These are phyloP conservation scores for Ditula angustiorana DNA, from an alignment of 2,888 invertebrate species.

Conservation along the genomic window DNA sequence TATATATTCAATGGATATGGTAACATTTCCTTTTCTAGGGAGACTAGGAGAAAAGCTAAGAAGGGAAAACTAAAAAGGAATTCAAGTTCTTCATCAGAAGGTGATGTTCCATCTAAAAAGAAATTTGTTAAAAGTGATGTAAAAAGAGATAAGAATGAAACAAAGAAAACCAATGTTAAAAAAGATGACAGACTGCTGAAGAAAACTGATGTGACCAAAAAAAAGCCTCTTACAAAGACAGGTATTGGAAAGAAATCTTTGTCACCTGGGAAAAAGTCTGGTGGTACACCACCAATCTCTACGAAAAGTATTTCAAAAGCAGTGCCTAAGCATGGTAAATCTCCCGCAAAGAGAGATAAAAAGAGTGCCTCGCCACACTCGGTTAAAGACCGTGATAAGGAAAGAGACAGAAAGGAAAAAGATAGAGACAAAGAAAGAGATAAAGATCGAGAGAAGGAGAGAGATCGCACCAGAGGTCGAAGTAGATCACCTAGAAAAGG, in stretches of 20 bases:
- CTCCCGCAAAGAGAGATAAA: conserved; percentile 74
- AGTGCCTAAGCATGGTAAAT: conserved; percentile 75
- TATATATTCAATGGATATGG: too few relatives aligned
- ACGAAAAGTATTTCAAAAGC: conserved; percentile 73
- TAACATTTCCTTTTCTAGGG: conserved; percentile 57
- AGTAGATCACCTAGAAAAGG: conserved; percentile 80
- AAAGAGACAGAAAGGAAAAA: conserved; percentile 76
- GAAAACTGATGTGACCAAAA: conserved; percentile 69
- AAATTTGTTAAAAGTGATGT: conserved; percentile 79
- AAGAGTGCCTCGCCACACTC: conserved; percentile 73
- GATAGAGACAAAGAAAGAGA: conserved; percentile 78
- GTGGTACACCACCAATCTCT: conserved; percentile 81
- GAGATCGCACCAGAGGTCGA: conserved; percentile 79
- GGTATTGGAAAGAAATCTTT: conserved; percentile 77
- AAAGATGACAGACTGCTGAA: conserved; percentile 76
- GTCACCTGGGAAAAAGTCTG: conserved; percentile 81
- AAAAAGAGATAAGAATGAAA: conserved; percentile 75
- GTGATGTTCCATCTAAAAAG: conserved; percentile 83
- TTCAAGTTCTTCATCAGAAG: conserved; percentile 88
- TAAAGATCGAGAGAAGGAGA: conserved; percentile 81
- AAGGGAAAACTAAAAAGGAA: conserved; percentile 85
- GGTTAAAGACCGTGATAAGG: conserved; percentile 79
- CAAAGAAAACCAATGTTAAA: conserved; percentile 74
- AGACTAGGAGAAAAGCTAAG: conserved; percentile 79
- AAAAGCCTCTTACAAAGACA: conserved; percentile 68